Conservation (phyloP, 2,888 invertebrate species). For the Megamerina dolium region DNA sequence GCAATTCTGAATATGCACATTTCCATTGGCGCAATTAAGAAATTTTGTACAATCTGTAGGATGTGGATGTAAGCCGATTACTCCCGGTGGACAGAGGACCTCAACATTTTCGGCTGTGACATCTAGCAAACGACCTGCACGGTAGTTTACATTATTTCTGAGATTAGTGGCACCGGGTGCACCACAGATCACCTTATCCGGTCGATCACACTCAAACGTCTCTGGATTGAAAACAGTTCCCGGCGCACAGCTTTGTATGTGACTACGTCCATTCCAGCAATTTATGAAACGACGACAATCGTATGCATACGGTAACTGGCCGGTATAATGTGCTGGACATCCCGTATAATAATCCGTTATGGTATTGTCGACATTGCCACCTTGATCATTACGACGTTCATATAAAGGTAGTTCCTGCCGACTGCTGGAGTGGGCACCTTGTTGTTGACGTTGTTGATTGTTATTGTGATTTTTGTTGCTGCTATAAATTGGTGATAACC, state of each 20-base stretch:
- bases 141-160: conserved; percentile 10
- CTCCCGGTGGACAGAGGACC: conserved; percentile 50
- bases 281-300: conserved; percentile 63
- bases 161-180: conserved; percentile 1
- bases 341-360: conserved; percentile 32
- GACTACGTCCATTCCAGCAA: conserved; percentile 60
- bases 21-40: conserved; percentile 58
- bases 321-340: conserved; percentile 52
- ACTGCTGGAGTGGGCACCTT: conserved; percentile 17
- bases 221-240: conserved; percentile 61
- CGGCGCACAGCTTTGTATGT: conserved; percentile 58
- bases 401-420: conserved; percentile 27
- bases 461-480: too few relatives aligned
- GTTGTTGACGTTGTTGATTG: conserved; percentile 5
- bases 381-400: conserved; percentile 23
- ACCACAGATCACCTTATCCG: conserved; percentile 56
- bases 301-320: conserved; percentile 56
- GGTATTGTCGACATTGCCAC: conserved; percentile 28
- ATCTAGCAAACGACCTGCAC: conserved; percentile 22
- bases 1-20: conserved; percentile 55
- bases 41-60: conserved; percentile 59
- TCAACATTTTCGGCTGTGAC: conserved; percentile 16
- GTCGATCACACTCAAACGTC: conserved; percentile 59
- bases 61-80: conserved; percentile 55
- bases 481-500: conserved; percentile 33